Evolutionary conservation across 2,888 invertebrate genomes (phyloP).

Genomic region (Arge pagana): DNA sequence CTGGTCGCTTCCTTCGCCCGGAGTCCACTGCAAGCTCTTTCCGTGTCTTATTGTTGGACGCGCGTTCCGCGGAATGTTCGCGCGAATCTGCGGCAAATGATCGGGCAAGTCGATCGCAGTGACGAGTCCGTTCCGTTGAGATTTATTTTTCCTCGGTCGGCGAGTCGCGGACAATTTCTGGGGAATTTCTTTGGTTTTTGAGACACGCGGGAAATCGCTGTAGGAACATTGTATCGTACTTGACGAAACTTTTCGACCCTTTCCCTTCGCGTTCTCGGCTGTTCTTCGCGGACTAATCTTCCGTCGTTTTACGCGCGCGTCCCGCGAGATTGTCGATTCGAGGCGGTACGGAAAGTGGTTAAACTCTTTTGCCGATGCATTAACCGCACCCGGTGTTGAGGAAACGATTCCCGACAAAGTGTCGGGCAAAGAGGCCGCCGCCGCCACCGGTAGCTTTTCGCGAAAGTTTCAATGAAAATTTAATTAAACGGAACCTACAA

Average conservation of each 20-base stretch:
- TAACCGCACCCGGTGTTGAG: constrained; percentile 52
- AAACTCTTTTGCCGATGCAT: constrained; percentile 54
- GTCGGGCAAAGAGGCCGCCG: background rate
- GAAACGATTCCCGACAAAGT: constrained; percentile 1
- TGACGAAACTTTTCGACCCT: no score
- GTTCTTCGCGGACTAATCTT: no score
- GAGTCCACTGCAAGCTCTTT: constrained; percentile 19
- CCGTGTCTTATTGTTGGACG: constrained; percentile 19
- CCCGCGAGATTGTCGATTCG: constrained; percentile 9
- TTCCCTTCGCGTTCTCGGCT: no score
- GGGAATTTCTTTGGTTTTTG: no score
- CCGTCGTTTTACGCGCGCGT: background rate
- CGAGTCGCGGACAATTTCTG: no score
- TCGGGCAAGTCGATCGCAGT: no score
- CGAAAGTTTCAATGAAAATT: constrained; percentile 55
- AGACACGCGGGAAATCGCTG: background rate
- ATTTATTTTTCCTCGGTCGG: no score
- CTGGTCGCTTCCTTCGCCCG: constrained; percentile 12
- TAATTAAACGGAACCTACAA: constrained; percentile 57
- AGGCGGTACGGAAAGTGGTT: constrained; percentile 34
- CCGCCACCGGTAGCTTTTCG: background rate
- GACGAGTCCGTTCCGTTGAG: no score
- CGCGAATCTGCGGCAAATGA: no score
- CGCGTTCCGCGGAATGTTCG: no score
- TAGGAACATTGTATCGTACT: background rate